phyloP scores from a whole-genome alignment of 2,888 invertebrate species.

The Agelastica alni region DNA sequence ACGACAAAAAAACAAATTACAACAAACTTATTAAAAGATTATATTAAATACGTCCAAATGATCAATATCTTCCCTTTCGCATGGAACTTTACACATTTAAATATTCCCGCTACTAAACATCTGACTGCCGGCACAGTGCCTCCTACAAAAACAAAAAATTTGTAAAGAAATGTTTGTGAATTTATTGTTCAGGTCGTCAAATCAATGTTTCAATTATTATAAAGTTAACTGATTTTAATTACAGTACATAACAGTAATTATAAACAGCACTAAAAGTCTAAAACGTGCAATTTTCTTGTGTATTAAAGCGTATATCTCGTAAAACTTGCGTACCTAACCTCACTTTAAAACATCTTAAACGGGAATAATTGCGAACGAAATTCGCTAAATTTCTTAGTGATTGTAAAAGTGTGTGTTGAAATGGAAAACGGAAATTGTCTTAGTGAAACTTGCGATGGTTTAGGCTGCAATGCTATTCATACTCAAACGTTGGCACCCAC shows the following conservation, averaged over 20 bases:
- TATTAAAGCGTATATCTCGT: conserved; percentile 14
- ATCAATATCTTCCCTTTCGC: too few relatives aligned
- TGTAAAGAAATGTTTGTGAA: too few relatives aligned
- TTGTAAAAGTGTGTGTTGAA: not conserved
- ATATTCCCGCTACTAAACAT: not conserved
- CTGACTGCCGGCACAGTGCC: not conserved
- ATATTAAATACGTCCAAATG: too few relatives aligned
- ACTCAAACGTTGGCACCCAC: conserved; percentile 15
- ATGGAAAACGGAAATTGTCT: conserved; percentile 28
- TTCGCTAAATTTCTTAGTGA: too few relatives aligned
- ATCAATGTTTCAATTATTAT: too few relatives aligned
- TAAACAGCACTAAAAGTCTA: too few relatives aligned
- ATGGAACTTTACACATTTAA: too few relatives aligned
- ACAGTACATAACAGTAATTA: too few relatives aligned
- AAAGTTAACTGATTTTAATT: too few relatives aligned
- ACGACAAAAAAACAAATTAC: too few relatives aligned
- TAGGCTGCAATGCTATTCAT: conserved; percentile 24
- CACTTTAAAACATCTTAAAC: conserved; percentile 29
- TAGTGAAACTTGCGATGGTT: conserved; percentile 24
- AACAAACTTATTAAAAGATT: too few relatives aligned
- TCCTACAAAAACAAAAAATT: not conserved
- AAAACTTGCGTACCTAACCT: conserved; percentile 31
- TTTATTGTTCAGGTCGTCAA: too few relatives aligned
- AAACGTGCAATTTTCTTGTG: conserved; percentile 17
- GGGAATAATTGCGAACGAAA: not conserved